A percentile compares a stretch with the other conserved stretches of the same genome.
phyloP scores from a whole-genome alignment of 2,888 invertebrate species.

The Aethes cnicana region DNA sequence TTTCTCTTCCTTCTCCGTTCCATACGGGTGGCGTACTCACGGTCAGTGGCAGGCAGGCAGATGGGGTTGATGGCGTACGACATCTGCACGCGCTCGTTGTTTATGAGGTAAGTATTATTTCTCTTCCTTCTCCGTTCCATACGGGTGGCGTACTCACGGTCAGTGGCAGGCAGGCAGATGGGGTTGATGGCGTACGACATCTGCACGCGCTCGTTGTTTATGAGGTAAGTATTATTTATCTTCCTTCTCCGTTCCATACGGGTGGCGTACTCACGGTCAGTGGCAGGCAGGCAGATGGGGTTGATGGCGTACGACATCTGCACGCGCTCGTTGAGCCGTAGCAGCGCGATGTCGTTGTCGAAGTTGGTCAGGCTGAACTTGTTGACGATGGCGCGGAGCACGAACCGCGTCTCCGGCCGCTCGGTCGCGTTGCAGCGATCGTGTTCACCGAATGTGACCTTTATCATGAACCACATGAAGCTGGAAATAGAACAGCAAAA shows the following conservation, averaged over 20 bases:
- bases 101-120: no score
- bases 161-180: constrained; percentile 85
- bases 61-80: no score
- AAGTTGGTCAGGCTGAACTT: constrained; percentile 93
- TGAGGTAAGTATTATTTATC: no score
- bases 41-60: no score
- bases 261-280: constrained; percentile 78
- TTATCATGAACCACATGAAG: constrained; percentile 96
- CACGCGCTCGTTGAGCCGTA: constrained; percentile 90
- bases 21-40: no score
- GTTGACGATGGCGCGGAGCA: constrained; percentile 88
- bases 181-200: no score
- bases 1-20: no score
- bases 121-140: no score
- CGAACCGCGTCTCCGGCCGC: constrained; percentile 90
- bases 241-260: no score
- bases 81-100: no score
- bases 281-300: constrained; percentile 90
- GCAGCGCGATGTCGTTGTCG: constrained; percentile 92
- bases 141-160: constrained; percentile 82
- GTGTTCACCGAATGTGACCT: constrained; percentile 93
- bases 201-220: no score
- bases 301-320: constrained; percentile 89
- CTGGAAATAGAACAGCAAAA: constrained; percentile 68
- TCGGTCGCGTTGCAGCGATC: constrained; percentile 89